Evolutionary conservation across 2,113 vertebrate species (phyloP).

Genomic region (Propithecus coquereli): DNA sequence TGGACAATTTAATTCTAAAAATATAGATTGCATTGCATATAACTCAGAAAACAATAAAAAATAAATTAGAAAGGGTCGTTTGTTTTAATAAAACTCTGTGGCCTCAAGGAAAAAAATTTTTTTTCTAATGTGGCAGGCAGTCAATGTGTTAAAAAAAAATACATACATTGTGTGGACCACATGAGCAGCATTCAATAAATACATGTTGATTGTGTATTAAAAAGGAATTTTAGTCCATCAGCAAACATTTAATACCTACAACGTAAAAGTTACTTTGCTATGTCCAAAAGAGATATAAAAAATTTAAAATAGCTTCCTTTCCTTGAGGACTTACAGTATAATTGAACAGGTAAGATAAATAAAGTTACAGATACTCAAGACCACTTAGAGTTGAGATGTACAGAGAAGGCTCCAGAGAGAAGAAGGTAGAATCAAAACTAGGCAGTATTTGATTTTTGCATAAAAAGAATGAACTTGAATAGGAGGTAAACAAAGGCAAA

Average conservation of each 20-base stretch:
- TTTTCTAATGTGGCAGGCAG: too few species aligned
- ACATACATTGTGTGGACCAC: neutral
- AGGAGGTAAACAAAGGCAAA: neutral
- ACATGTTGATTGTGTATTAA: neutral
- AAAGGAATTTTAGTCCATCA: neutral
- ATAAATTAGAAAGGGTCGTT: too few species aligned
- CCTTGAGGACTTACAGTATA: neutral
- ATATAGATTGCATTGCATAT: too few species aligned
- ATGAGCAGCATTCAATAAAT: neutral
- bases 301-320: neutral
- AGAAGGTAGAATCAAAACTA: neutral
- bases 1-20: too few species aligned
- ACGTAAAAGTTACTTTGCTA: neutral
- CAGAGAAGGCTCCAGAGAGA: neutral
- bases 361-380: neutral
- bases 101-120: too few species aligned
- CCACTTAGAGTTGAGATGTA: neutral
- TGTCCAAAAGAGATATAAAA: slow-evolving; percentile 5
- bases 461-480: neutral
- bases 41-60: too few species aligned
- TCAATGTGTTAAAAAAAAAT: neutral
- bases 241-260: neutral
- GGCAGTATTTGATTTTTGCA: neutral
- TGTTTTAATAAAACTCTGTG: too few species aligned
- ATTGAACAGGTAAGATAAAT: neutral